Base-by-base conservation (phyloP, 2,113 vertebrate species). In the Todiramphus chloris region DNA sequence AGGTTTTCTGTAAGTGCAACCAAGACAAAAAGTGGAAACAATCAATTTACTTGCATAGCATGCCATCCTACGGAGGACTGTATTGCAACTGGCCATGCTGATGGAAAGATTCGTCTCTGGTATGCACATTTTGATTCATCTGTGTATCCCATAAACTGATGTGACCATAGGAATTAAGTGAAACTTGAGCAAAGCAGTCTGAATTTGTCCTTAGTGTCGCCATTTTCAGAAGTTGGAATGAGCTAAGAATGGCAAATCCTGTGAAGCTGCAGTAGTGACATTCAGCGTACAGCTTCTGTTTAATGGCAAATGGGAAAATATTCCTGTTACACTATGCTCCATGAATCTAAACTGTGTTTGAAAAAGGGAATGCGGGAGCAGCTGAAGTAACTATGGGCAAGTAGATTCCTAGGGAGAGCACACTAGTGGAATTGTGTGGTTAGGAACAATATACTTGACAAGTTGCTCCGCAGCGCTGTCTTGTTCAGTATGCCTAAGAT, bases 51-150 rank as follows among this genome's bases (percentile, higher is more conserved):
- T 0, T 99, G 99, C 7, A 39, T 99, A 0, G 77, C 98, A 11
- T 99, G 99, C 91, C 99, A 99, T 94, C 99, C 99, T 4, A 98
- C 95, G 3, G 98, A 99, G 43, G 99, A 99, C 58, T 99, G 99
- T 95, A 99, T 99, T 8, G 99, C 99, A 43, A 99, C 98, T 1
- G 99, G 99, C 41, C 99, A 99, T 10, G 96, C 97, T 48, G 99
- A 99, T 56, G 99, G 99, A 58, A 99, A 99, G 96, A 99, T 99
- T 43, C 98, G 99, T 20, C 96, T 99, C 55, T 99, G 99, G 99
- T 99, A 95, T 86, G 98, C 58, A 30, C 33, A 9, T 31, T 30
- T 17, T 66, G 55, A 13, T 51, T 58, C 15, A 28, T 0, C 19
- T 41, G 2, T 39, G 21, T 30, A 21, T 27, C 35, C n/a, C 20